Evolutionary conservation across 2,888 invertebrate genomes (phyloP).

Genomic region (Oscheius myriophilus): DNA sequence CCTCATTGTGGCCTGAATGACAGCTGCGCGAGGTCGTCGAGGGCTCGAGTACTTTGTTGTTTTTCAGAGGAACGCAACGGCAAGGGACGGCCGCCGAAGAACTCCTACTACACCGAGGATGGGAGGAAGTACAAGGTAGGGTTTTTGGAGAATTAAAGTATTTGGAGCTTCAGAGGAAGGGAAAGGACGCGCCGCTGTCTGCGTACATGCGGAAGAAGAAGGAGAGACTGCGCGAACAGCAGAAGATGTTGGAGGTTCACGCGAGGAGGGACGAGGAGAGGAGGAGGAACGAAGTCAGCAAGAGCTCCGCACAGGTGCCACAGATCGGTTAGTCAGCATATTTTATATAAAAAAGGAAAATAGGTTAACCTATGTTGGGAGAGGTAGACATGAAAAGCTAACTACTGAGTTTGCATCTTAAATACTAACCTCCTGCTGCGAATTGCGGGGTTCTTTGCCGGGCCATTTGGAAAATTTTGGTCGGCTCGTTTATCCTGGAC

Average conservation of each 20-base stretch:
- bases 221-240: conserved; percentile 33
- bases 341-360: not conserved
- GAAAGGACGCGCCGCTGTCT: conserved; percentile 33
- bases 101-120: not conserved
- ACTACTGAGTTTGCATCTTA: too few relatives aligned
- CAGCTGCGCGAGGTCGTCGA: not conserved
- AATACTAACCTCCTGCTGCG: too few relatives aligned
- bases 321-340: not conserved
- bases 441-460: too few relatives aligned
- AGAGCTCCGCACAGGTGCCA: not conserved
- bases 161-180: not conserved
- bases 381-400: too few relatives aligned
- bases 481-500: too few relatives aligned
- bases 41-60: not conserved
- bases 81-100: conserved; percentile 2
- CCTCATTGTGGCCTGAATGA: not conserved
- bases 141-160: not conserved
- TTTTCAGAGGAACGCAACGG: conserved; percentile 24
- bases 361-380: too few relatives aligned
- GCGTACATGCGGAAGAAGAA: conserved; percentile 51
- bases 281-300: not conserved
- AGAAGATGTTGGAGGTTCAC: conserved; percentile 11
- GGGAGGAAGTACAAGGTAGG: conserved; percentile 6
- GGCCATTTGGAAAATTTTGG: too few relatives aligned
- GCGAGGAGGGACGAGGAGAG: conserved; percentile 31